Evolutionary conservation across 2,113 vertebrate species (phyloP).

Genomic region (Centropus unirufus): DNA sequence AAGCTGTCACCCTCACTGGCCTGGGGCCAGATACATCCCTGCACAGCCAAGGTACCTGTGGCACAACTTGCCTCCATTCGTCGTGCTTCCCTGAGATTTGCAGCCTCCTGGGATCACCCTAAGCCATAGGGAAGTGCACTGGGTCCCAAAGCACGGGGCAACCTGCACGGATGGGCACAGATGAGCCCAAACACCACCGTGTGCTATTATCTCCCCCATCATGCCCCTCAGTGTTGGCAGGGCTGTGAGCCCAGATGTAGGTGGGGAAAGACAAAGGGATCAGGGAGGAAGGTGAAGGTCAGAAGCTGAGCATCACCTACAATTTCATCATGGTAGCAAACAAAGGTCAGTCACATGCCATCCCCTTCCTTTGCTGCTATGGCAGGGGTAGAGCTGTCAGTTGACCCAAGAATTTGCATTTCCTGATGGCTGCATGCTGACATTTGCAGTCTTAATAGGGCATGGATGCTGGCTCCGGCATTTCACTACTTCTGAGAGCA

Average conservation of each 20-base stretch:
- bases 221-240: background rate
- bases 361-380: background rate
- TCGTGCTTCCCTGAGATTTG: accelerated
- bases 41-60: background rate
- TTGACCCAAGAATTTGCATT: background rate
- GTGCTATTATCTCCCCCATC: background rate
- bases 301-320: background rate
- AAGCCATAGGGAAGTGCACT: accelerated
- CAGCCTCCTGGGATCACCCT: accelerated
- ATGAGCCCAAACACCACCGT: background rate
- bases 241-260: accelerated
- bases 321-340: background rate
- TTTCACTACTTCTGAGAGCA: slow-evolving; percentile 11
- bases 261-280: background rate
- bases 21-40: background rate
- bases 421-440: slow-evolving; percentile 46
- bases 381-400: background rate
- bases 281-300: background rate
- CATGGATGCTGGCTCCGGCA: slow-evolving; percentile 57
- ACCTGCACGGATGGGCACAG: accelerated
- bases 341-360: slow-evolving; percentile 34
- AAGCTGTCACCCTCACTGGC: background rate
- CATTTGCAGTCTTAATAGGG: slow-evolving; percentile 58
- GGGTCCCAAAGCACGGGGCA: background rate
- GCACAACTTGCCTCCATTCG: background rate